These are phyloP conservation scores for Nomada ruficornis DNA, from an alignment of 2,888 invertebrate species.

Conservation along the genomic window DNA sequence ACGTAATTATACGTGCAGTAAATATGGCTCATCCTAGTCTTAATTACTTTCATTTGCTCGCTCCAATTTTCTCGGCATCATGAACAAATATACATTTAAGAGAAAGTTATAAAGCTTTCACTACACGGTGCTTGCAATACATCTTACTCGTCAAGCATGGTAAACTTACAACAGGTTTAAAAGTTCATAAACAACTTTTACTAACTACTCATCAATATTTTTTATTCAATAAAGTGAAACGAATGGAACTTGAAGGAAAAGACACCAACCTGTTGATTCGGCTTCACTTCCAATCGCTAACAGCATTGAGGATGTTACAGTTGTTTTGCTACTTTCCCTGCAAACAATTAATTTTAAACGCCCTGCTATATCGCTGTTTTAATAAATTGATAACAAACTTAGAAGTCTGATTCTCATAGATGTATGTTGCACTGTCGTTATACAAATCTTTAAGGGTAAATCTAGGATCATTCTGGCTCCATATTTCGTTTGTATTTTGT, in stretches of 20 bases:
- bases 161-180: conserved; percentile 1
- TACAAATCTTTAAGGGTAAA: conserved; percentile 18
- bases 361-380: not conserved
- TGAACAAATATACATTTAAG: conserved; percentile 46
- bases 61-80: conserved; percentile 66
- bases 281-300: conserved; percentile 63
- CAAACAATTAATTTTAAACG: conserved; percentile 35
- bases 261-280: conserved; percentile 59
- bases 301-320: conserved; percentile 64
- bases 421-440: conserved; percentile 58
- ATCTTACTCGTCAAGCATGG: conserved; percentile 5
- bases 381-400: conserved; percentile 68
- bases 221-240: not conserved
- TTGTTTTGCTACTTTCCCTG: conserved; percentile 72
- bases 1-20: conserved; percentile 15
- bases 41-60: conserved; percentile 70
- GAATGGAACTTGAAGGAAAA: conserved; percentile 4
- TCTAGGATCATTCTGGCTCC: not conserved
- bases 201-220: not conserved
- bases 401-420: conserved; percentile 65
- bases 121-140: conserved; percentile 50
- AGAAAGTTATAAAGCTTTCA: conserved; percentile 75
- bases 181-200: conserved; percentile 4
- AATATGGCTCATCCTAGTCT: conserved; percentile 25
- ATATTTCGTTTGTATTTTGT: not conserved